Evolutionary conservation across 2,888 invertebrate species (phyloP), one percentile per base, ranked within the genome.

Genomic region (Eupithecia subumbrata): DNA sequence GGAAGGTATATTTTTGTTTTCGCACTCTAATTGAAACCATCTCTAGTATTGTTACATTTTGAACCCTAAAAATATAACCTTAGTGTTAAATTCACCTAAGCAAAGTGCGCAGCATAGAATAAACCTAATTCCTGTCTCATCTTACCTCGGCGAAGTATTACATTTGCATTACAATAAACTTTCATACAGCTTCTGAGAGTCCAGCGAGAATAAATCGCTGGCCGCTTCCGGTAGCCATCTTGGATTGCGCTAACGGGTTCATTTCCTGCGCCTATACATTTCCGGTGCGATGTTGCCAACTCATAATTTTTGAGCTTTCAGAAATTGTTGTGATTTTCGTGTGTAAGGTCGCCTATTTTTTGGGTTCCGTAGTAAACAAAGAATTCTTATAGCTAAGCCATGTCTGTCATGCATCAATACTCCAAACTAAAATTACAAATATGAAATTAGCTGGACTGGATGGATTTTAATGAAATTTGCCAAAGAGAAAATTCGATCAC

Each of bases 261-360:
- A 94, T 94, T 94, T 94, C 94, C 94, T 92, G 92, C 87, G 93
- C 94, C 94, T 93, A 93, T 93, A 92, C 92, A 91, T 91, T 92
- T 94, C 93, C 93, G 91, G 88, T 84, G 87, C 86, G 90, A 89
- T 89, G 91, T 86, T 92, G 92, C 91, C 89, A 91, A 90, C 88
- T 91, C 90, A 91, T 89, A 89, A 91, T 92, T 92, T 91, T 91
- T 89, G 79, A 77, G 80, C 79, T 81, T 79, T 80, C 80, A 76
- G 76, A 81, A 81, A 81, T 76, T 79, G 80, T 76, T 79, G 76
- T 76, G 78, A 76, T 76, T 75, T 73, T 70, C 63, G 60, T 37
- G 37, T 72, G 18, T 69, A 48, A 69, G n/a, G 56, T 43, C 22
- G 34, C 40, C 34, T 52, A 52, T 48, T 72, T 66, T 34, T 68